Evolutionary conservation across 2,888 invertebrate genomes (phyloP).

Genomic region (Capitulum mitella): DNA sequence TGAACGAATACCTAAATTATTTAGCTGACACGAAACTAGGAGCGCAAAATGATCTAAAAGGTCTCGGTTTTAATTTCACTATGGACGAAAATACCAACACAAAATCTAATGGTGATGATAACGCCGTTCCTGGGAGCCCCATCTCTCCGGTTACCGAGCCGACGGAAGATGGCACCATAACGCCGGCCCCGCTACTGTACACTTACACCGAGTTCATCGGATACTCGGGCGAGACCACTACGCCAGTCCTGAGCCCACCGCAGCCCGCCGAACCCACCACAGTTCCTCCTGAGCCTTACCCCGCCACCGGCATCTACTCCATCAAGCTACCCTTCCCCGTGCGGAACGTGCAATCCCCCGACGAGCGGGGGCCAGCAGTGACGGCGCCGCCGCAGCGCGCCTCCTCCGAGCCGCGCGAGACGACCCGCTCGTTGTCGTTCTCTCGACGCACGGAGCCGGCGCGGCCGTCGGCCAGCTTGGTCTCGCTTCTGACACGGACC

Average conservation of each 20-base stretch:
- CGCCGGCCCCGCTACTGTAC: not conserved
- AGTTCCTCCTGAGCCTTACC: not conserved
- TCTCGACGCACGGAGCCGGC: not conserved
- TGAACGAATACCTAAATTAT: not conserved
- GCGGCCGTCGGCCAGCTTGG: not conserved
- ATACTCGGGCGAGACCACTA: not conserved
- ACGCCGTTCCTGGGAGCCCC: too few relatives aligned
- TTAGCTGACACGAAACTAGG: not conserved
- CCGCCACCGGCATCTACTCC: not conserved
- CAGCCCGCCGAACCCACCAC: not conserved
- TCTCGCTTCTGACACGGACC: not conserved
- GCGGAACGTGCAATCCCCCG: not conserved
- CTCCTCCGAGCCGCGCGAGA: not conserved
- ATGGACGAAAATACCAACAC: not conserved
- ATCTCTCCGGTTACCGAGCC: too few relatives aligned
- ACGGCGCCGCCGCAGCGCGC: too few relatives aligned
- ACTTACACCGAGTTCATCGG: not conserved
- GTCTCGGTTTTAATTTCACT: not conserved
- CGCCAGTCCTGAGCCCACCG: not conserved
- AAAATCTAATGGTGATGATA: not conserved
- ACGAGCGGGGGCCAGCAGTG: too few relatives aligned
- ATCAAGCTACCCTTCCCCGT: not conserved
- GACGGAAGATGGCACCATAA: not conserved
- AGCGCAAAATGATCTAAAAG: not conserved
- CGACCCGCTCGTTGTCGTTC: not conserved